phyloP scores from a whole-genome alignment of 2,888 invertebrate species.

The Belgica antarctica region DNA sequence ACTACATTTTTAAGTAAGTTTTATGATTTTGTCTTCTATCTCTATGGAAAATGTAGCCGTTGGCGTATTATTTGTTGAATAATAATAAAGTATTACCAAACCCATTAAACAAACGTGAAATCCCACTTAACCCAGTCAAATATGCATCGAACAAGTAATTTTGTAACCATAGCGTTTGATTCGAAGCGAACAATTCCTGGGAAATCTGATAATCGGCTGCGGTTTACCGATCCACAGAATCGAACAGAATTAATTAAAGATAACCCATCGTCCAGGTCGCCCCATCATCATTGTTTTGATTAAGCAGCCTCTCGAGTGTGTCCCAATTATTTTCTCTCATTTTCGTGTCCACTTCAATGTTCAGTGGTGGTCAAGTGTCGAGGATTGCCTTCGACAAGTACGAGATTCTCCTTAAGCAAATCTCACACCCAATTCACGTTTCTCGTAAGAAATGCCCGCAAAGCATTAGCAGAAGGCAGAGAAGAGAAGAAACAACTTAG shows the following conservation, averaged over 20 bases:
- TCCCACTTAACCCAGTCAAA: too few relatives aligned
- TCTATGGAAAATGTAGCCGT: too few relatives aligned
- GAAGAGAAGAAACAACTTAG: conserved; percentile 1
- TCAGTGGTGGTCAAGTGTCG: too few relatives aligned
- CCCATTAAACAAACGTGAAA: too few relatives aligned
- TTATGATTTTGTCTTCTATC: background rate
- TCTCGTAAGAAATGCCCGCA: background rate
- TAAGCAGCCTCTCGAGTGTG: background rate
- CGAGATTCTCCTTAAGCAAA: background rate
- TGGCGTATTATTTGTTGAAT: background rate
- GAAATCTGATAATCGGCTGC: too few relatives aligned
- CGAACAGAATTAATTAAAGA: too few relatives aligned
- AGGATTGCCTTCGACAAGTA: background rate
- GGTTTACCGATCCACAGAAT: too few relatives aligned
- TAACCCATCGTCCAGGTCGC: too few relatives aligned
- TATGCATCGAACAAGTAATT: too few relatives aligned
- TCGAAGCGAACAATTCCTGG: too few relatives aligned
- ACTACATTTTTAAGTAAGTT: conserved; percentile 1
- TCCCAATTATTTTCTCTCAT: background rate
- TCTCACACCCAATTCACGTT: conserved; percentile 17
- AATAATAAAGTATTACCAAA: too few relatives aligned
- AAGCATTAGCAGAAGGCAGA: background rate
- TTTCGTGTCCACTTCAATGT: background rate
- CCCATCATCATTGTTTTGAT: background rate
- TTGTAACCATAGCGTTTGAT: too few relatives aligned